A percentile compares a stretch with the other conserved stretches of the same genome.
Evolutionary conservation across 2,888 invertebrate genomes (phyloP).

Genomic region (Euphydryas editha): DNA sequence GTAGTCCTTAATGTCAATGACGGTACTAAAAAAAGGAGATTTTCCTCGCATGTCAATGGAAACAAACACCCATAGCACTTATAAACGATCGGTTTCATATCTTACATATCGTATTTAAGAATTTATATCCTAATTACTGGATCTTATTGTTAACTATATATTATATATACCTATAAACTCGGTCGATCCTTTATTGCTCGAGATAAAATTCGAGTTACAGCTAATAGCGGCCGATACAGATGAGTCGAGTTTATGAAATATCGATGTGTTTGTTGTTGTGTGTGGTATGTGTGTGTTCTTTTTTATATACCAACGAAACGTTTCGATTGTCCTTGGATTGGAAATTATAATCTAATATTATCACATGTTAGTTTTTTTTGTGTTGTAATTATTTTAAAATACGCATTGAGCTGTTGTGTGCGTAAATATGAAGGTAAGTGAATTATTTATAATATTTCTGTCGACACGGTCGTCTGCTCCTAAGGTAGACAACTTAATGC

Average conservation of each 20-base stretch:
- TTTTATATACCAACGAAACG: not conserved
- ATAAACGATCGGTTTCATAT: slow-evolving; percentile 49
- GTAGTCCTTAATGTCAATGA: too few species aligned
- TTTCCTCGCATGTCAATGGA: slow-evolving; percentile 34
- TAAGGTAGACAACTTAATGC: too few species aligned
- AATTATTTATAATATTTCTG: too few species aligned
- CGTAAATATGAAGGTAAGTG: too few species aligned
- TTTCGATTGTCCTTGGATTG: not conserved
- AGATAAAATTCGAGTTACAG: slow-evolving; percentile 59
- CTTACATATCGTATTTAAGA: slow-evolving; percentile 57
- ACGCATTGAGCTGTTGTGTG: too few species aligned
- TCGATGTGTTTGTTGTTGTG: slow-evolving; percentile 26
- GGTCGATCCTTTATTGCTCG: slow-evolving; percentile 54
- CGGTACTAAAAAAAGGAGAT: too few species aligned
- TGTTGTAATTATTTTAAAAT: too few species aligned
- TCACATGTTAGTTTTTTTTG: too few species aligned
- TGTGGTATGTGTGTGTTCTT: slow-evolving; percentile 10
- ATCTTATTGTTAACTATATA: slow-evolving; percentile 65
- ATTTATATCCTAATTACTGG: slow-evolving; percentile 65
- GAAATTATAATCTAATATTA: too few species aligned
- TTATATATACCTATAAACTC: slow-evolving; percentile 51
- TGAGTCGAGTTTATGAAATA: slow-evolving; percentile 39
- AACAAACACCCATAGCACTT: slow-evolving; percentile 44
- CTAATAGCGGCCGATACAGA: slow-evolving; percentile 55
- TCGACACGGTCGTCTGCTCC: too few species aligned